phyloP scores from a whole-genome alignment of 1,140 invertebrate genomes.

The Cheumatopsyche charites region DNA sequence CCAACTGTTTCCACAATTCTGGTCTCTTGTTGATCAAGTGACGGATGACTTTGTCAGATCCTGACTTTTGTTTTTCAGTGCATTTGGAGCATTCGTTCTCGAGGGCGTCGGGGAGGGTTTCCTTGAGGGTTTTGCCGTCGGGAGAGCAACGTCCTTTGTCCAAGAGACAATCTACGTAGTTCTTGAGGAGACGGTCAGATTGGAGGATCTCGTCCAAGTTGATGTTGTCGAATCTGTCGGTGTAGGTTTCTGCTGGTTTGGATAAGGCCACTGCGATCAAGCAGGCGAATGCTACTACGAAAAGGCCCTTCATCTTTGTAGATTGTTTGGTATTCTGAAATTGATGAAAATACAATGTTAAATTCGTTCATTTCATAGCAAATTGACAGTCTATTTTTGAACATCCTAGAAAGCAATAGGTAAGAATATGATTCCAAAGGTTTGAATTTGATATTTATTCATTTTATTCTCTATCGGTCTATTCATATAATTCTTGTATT shows the following conservation, averaged over 20 bases:
- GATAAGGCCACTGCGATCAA: constrained; percentile 53
- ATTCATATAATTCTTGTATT: no score
- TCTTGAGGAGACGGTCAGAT: constrained; percentile 71
- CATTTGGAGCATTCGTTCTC: constrained; percentile 72
- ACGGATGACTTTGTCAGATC: constrained; percentile 66
- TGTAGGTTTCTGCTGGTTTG: constrained; percentile 65
- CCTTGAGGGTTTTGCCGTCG: constrained; percentile 73
- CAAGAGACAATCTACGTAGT: constrained; percentile 74
- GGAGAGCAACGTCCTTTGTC: constrained; percentile 73
- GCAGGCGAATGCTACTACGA: constrained; percentile 51
- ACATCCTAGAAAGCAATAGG: no score
- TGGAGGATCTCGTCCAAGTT: constrained; percentile 74
- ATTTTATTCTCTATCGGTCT: no score
- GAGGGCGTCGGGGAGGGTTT: constrained; percentile 71
- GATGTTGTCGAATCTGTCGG: constrained; percentile 76
- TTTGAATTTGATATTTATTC: no score
- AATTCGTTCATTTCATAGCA: no score
- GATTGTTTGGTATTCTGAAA: constrained; percentile 19
- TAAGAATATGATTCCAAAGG: no score
- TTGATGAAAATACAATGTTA: background rate
- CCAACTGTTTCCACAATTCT: constrained; percentile 66
- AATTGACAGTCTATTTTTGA: no score
- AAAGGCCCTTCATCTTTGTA: constrained; percentile 53
- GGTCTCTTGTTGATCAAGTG: constrained; percentile 66
- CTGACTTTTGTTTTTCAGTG: constrained; percentile 65